These are phyloP conservation scores for Drosophila peninsularis DNA, from an alignment of 2,888 invertebrate species.

Conservation along the genomic window DNA sequence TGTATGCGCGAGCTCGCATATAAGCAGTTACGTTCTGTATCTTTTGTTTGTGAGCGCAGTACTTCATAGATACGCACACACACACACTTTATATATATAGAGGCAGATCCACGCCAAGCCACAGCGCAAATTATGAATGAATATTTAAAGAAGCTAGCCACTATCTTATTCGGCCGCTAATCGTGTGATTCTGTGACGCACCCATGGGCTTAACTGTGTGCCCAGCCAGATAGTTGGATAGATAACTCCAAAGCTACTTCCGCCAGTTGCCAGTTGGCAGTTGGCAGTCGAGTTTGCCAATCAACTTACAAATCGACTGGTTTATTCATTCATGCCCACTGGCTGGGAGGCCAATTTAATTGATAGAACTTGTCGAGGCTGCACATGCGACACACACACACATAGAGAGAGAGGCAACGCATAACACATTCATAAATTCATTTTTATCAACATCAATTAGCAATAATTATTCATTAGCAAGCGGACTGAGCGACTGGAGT, in stretches of 20 bases:
- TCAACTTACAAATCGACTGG: slow-evolving; percentile 59
- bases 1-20: slow-evolving; percentile 10
- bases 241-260: slow-evolving; percentile 48
- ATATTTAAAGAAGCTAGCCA: slow-evolving; percentile 30
- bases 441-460: slow-evolving; percentile 79
- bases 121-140: slow-evolving; percentile 73
- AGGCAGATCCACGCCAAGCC: slow-evolving; percentile 21
- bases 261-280: slow-evolving; percentile 19
- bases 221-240: slow-evolving; percentile 16
- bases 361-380: slow-evolving; percentile 63
- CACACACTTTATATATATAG: not conserved
- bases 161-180: slow-evolving; percentile 22
- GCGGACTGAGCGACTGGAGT: slow-evolving; percentile 11
- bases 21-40: slow-evolving; percentile 48
- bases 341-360: slow-evolving; percentile 64
- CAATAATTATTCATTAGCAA: slow-evolving; percentile 77
- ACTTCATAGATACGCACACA: slow-evolving; percentile 56
- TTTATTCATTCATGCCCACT: slow-evolving; percentile 61
- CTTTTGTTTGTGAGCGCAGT: slow-evolving; percentile 73
- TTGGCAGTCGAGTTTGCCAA: slow-evolving; percentile 50
- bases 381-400: slow-evolving; percentile 21
- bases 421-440: slow-evolving; percentile 73
- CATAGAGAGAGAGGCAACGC: not conserved
- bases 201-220: slow-evolving; percentile 50
- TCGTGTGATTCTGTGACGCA: slow-evolving; percentile 49